These are phyloP conservation scores for Mythimna lalbum DNA, from an alignment of 2,888 invertebrate species.

Conservation along the genomic window DNA sequence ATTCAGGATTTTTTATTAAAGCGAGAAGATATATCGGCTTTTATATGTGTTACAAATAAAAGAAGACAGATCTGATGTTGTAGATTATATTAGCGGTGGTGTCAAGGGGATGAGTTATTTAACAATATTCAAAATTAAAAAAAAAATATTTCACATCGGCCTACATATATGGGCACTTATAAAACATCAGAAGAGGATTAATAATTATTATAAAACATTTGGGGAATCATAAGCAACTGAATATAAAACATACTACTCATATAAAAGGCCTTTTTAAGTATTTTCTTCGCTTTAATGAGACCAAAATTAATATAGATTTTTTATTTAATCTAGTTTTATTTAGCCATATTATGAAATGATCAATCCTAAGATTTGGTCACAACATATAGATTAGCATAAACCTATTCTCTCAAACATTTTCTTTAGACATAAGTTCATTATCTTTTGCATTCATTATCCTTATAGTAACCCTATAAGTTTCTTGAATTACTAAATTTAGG, in stretches of 20 bases:
- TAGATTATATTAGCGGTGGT: not conserved
- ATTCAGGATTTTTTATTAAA: constrained; percentile 45
- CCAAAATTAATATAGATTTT: constrained; percentile 24
- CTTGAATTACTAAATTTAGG: constrained; percentile 20
- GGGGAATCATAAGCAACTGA: constrained; percentile 9
- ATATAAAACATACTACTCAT: too few relatives aligned
- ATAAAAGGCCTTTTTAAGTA: not conserved
- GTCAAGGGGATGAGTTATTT: too few relatives aligned
- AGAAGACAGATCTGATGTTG: too few relatives aligned
- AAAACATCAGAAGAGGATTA: too few relatives aligned
- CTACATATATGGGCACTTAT: too few relatives aligned
- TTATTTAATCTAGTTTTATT: constrained; percentile 7
- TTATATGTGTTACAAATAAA: too few relatives aligned
- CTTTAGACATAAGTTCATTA: constrained; percentile 28
- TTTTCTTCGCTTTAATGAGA: constrained; percentile 56
- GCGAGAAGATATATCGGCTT: constrained; percentile 19
- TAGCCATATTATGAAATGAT: too few relatives aligned
- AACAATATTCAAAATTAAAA: too few relatives aligned
- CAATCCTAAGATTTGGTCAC: too few relatives aligned
- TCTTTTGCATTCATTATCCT: constrained; percentile 39
- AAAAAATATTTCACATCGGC: too few relatives aligned
- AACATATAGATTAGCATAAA: constrained; percentile 1
- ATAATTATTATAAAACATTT: too few relatives aligned
- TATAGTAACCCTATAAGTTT: constrained; percentile 7
- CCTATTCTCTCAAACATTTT: constrained; percentile 21